phyloP scores from a whole-genome alignment of 30 jellyfish, hydroid and myxozoan species.

The Chironex yamaguchii region DNA sequence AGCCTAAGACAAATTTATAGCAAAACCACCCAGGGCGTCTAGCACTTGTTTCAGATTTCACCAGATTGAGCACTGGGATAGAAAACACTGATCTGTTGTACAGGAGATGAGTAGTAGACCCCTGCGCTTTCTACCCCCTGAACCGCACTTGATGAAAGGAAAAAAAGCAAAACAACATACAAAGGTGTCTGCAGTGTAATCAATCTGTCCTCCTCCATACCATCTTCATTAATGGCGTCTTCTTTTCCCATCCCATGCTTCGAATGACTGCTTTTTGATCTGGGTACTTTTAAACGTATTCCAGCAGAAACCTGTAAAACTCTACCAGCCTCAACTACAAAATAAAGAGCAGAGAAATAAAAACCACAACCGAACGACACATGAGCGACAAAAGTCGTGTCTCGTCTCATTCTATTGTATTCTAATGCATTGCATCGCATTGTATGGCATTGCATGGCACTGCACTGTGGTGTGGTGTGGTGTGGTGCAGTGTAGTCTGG shows the following conservation, averaged over 20 bases:
- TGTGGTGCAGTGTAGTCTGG: too few species aligned
- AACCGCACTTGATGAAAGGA: too few species aligned
- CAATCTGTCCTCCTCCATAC: neutral
- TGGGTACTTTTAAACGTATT: neutral
- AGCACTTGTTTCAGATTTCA: too few species aligned
- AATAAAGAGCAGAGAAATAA: neutral
- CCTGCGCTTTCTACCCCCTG: too few species aligned
- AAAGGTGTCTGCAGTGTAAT: neutral
- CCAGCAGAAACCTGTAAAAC: slow-evolving; percentile 84
- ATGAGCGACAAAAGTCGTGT: neutral
- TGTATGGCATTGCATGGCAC: neutral
- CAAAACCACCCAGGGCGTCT: too few species aligned
- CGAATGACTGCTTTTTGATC: neutral
- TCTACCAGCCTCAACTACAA: slow-evolving; percentile 89
- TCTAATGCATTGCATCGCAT: too few species aligned
- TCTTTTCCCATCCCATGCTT: neutral
- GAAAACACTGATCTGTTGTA: too few species aligned
- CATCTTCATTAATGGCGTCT: neutral
- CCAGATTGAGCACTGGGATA: too few species aligned
- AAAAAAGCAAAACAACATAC: neutral
- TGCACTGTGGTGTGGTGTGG: too few species aligned
- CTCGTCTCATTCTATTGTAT: too few species aligned
- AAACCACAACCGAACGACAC: neutral
- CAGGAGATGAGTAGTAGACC: too few species aligned
- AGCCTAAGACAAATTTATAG: too few species aligned